Base-by-base conservation (phyloP, 2,113 vertebrate genomes). In the Sapajus apella region DNA sequence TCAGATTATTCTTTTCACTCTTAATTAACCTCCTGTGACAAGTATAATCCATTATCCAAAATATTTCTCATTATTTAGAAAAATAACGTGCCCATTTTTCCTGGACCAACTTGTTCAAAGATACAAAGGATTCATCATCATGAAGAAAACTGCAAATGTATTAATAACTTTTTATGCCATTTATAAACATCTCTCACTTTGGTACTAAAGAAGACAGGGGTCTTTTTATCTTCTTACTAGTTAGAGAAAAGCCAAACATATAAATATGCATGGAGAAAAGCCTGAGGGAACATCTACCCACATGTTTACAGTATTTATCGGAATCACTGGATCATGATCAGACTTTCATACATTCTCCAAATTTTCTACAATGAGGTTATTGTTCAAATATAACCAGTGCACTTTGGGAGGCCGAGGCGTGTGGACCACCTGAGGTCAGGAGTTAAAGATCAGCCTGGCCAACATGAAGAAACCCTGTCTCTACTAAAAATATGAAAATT, bases 21-120 rank as follows among this genome's bases (percentile, higher is more conserved):
- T 94, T 95, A 87, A 87, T 96, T 95, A 95, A 91, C n/a, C 14
- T 88, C 90, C 68, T 96, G 17, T 90, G 93, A 95, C 90, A 92
- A 95, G 73, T 43, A 40, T 45, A 94, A 97, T 96, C 43, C 40
- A 97, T 95, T 96, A 96, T 79, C 27, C 16, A 37, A 66, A 32
- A 64, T 83, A 52, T 6, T 83, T 92, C 37, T 72, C 55, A 87
- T 64, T 93, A 68, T 68, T 77, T 73, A 76, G 80, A 91, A 88
- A 32, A 92, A 94, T 91, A 96, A 84, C 43, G 3, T 75, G 50
- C 40, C 50, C 17, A 72, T 85, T 90, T 85, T 89, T 40, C 61
- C 66, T 47, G 76, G 14, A 30, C 17, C 30, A 83, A 70, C 30
- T 83, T 83, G 4, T 93, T 90, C 88, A 70, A 77, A 87, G 68